Evolutionary conservation across 1,140 invertebrate species (phyloP).

Genomic region (Drosophila chauvacae): DNA sequence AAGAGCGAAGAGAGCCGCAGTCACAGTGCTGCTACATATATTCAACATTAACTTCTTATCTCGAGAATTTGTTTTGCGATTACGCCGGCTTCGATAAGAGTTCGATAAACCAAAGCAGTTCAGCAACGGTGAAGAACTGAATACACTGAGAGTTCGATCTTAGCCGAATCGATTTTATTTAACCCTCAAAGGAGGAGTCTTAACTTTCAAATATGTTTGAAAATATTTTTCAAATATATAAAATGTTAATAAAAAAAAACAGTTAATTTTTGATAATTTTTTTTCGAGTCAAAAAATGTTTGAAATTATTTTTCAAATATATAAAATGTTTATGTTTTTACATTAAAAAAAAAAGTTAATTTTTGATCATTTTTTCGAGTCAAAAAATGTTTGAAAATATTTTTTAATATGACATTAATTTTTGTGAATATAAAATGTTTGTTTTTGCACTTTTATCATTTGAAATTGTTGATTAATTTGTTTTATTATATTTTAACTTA

Average conservation of each 20-base stretch:
- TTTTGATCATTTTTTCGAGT: not conserved
- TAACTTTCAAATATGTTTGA: not conserved
- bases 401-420: not conserved
- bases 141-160: conserved; percentile 5
- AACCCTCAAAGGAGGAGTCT: not conserved
- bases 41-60: conserved; percentile 68
- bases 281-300: no score
- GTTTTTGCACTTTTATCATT: not conserved
- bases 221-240: not conserved
- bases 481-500: not conserved
- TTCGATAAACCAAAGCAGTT: conserved; percentile 33
- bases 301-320: no score
- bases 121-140: conserved; percentile 2
- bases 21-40: conserved; percentile 8
- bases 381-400: no score
- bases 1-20: conserved; percentile 9
- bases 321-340: no score
- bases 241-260: no score
- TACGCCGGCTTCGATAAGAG: conserved; percentile 56
- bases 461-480: not conserved
- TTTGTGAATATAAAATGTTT: not conserved
- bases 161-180: not conserved
- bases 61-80: conserved; percentile 65
- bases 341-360: no score
- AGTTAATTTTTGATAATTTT: no score